Evolutionary conservation across 1,140 invertebrate species (phyloP).

Genomic region (Cotesia vestalis): DNA sequence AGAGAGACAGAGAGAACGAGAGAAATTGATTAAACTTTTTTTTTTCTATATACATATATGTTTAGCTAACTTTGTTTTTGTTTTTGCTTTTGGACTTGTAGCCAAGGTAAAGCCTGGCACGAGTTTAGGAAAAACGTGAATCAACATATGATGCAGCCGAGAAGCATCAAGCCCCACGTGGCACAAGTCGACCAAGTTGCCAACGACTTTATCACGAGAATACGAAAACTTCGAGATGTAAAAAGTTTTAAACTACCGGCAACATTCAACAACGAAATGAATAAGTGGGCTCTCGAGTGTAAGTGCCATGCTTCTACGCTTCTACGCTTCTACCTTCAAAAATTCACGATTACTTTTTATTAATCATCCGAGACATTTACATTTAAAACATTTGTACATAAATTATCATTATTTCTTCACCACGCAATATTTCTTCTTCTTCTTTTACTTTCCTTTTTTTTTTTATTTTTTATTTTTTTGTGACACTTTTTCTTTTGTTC

Average conservation of each 20-base stretch:
- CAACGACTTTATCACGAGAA: slow-evolving; percentile 65
- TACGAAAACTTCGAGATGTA: slow-evolving; percentile 65
- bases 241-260: slow-evolving; percentile 66
- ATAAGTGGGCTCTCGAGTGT: slow-evolving; percentile 76
- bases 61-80: neutral
- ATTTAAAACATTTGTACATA: slow-evolving; percentile 11
- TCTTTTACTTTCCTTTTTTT: neutral
- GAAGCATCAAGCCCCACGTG: slow-evolving; percentile 64
- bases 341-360: slow-evolving; percentile 31
- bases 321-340: neutral
- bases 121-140: slow-evolving; percentile 67
- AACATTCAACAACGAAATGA: slow-evolving; percentile 72
- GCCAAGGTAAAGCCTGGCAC: slow-evolving; percentile 68
- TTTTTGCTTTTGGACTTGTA: slow-evolving; percentile 41
- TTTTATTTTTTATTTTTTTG: neutral
- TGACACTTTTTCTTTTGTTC: slow-evolving; percentile 3
- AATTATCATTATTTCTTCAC: neutral
- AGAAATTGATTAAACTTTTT: neutral
- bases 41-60: neutral
- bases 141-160: slow-evolving; percentile 68
- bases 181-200: slow-evolving; percentile 64
- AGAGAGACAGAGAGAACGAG: too few relatives aligned
- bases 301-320: slow-evolving; percentile 41
- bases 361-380: slow-evolving; percentile 27
- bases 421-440: neutral